A percentile compares a stretch with the other conserved stretches of the same genome.
These are phyloP conservation scores for Ceratothoa steindachneri DNA, from an alignment of 2,888 invertebrate genomes.

Conservation along the genomic window DNA sequence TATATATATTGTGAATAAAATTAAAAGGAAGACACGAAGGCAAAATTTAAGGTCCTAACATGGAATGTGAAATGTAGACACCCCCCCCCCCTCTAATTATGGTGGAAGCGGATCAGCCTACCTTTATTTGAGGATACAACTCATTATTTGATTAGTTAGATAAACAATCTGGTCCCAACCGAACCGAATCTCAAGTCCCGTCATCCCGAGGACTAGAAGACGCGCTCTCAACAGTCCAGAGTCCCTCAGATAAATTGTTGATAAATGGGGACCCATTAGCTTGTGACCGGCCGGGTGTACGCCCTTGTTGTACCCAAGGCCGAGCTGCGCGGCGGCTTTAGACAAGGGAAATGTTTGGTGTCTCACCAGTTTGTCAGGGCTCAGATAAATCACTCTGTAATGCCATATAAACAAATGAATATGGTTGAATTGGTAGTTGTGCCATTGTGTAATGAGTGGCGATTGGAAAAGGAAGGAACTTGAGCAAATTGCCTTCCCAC, in stretches of 20 bases:
- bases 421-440: background rate
- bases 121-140: background rate
- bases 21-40: no score
- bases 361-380: background rate
- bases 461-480: background rate
- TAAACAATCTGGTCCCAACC: background rate
- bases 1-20: no score
- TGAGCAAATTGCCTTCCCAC: background rate
- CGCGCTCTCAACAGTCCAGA: background rate
- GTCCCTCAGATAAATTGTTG: background rate
- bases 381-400: background rate
- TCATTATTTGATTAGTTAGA: background rate
- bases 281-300: background rate
- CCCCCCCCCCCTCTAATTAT: background rate
- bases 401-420: background rate
- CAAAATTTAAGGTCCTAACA: no score
- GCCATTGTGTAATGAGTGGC: background rate
- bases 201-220: background rate
- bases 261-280: background rate
- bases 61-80: no score
- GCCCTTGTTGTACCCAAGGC: background rate
- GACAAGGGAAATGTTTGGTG: background rate
- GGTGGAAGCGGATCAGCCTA: background rate
- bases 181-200: background rate
- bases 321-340: background rate